Evolutionary conservation across 2,797 vertebrate species (phyloP).

Genomic region (Sus cebifrons): DNA sequence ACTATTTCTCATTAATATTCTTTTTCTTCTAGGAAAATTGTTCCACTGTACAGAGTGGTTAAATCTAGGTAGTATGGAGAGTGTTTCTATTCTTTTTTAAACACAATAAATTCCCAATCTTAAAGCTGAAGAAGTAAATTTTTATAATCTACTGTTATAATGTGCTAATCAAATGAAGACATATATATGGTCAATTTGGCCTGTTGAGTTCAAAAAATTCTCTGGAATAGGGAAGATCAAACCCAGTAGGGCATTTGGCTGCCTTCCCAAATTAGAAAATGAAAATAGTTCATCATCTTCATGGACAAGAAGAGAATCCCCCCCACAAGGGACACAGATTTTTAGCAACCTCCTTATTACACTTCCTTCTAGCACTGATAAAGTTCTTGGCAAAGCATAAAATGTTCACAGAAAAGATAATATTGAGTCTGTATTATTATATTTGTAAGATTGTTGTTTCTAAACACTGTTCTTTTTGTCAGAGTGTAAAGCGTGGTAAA

Average conservation of each 20-base stretch:
- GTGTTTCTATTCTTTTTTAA: conserved; percentile 17
- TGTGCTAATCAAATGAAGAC: conserved; percentile 55
- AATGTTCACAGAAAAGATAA: neutral
- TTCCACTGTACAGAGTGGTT: neutral
- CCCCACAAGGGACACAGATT: neutral
- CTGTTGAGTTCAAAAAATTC: conserved; percentile 45
- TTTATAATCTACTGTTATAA: neutral
- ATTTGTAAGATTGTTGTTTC: neutral
- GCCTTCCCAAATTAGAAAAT: conserved; percentile 59
- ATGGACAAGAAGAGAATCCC: neutral
- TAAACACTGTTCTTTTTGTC: neutral
- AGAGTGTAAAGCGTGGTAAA: neutral
- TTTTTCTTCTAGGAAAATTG: neutral
- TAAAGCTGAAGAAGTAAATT: conserved; percentile 1
- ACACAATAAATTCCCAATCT: neutral
- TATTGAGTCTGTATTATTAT: neutral
- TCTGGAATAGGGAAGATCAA: neutral
- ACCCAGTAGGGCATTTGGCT: neutral
- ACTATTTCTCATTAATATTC: neutral
- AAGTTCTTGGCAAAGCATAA: neutral
- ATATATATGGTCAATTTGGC: neutral
- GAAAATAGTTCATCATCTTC: conserved; percentile 55
- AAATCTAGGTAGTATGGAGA: neutral
- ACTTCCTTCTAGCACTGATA: neutral
- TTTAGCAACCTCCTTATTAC: neutral